These are phyloP conservation scores for Parasteatoda lunata DNA, from an alignment of 2,888 invertebrate species.

Conservation along the genomic window DNA sequence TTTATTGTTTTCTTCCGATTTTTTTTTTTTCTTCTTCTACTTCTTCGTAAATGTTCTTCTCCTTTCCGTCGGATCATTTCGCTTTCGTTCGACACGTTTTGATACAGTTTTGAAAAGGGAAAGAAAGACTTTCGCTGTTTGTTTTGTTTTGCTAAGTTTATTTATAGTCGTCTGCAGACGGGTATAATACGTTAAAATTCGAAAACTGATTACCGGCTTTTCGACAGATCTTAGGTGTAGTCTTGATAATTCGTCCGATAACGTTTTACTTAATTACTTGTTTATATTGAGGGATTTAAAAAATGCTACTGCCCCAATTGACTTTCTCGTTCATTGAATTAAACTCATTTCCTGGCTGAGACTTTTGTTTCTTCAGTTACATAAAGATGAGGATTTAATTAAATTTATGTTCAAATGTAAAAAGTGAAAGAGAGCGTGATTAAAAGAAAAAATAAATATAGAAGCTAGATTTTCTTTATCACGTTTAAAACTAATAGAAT, in stretches of 20 bases:
- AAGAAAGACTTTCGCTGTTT: conserved; percentile 16
- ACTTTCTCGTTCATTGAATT: background rate
- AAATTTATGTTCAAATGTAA: no score
- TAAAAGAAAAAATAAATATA: no score
- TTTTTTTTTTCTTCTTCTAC: background rate
- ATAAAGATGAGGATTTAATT: no score
- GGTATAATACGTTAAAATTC: conserved; percentile 17
- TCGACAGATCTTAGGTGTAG: conserved; percentile 7
- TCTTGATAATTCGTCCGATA: conserved; percentile 9
- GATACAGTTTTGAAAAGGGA: conserved; percentile 37
- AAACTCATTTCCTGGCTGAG: background rate
- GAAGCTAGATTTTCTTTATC: no score
- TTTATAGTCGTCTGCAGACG: conserved; percentile 44
- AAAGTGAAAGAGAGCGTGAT: no score
- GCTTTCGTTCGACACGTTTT: conserved; percentile 65
- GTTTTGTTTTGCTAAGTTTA: conserved; percentile 54
- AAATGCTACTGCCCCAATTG: background rate
- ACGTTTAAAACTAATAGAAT: no score
- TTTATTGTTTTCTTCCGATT: conserved; percentile 40
- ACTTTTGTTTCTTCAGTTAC: background rate
- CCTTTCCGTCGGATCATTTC: conserved; percentile 55
- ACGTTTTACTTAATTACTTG: conserved; percentile 29
- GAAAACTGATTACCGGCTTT: conserved; percentile 12
- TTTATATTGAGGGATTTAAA: conserved; percentile 15
- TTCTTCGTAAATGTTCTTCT: conserved; percentile 23